Conservation (phyloP, 53 echinoderm and acorn worm genomes). For the Paracentrotus lividus region DNA sequence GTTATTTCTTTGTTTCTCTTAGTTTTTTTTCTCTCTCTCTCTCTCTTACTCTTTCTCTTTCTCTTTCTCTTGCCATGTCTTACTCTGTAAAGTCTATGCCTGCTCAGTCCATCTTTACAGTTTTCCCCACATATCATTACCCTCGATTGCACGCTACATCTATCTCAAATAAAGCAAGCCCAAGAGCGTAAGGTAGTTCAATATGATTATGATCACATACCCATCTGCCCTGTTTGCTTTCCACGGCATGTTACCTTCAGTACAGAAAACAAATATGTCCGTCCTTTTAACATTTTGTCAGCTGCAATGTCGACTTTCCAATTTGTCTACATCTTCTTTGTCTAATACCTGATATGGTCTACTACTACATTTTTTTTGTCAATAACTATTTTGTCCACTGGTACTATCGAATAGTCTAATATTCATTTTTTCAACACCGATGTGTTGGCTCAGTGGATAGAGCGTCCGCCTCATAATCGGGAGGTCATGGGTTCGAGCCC, state of each 20-base stretch:
- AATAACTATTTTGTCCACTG: too few species aligned
- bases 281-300: too few species aligned
- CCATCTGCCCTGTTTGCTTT: neutral
- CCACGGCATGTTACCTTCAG: neutral
- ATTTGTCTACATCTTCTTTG: too few species aligned
- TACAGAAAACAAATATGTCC: neutral
- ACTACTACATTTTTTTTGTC: too few species aligned
- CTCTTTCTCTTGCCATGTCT: neutral
- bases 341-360: too few species aligned
- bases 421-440: too few species aligned
- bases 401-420: too few species aligned
- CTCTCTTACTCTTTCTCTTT: neutral
- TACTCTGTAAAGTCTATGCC: neutral
- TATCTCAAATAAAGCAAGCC: neutral
- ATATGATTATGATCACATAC: neutral
- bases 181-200: neutral
- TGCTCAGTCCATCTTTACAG: neutral
- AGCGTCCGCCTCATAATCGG: too few species aligned
- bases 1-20: neutral
- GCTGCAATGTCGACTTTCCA: too few species aligned
- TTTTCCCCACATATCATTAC: constrained; percentile 16
- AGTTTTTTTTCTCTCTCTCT: neutral
- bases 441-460: too few species aligned
- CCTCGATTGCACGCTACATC: constrained; percentile 30
- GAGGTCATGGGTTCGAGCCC: too few species aligned